Evolutionary conservation across 2,113 vertebrate genomes (phyloP).

Genomic region (Campylorhamphus procurvoides): DNA sequence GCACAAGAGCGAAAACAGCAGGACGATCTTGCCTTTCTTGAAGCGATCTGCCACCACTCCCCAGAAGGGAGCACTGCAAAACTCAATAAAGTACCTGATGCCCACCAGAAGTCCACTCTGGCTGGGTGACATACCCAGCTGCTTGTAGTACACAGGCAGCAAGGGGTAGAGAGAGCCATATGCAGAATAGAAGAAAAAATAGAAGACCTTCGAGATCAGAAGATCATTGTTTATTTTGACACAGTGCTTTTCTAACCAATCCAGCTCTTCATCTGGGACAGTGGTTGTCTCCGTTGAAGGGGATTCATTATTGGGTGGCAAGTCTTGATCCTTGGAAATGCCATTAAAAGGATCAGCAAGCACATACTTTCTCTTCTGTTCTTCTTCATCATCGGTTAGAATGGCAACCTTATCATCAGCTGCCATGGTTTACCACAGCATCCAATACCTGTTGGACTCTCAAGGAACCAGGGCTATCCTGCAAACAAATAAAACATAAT

Average conservation of each 20-base stretch:
- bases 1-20: conserved; percentile 93
- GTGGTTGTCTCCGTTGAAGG: conserved; percentile 43
- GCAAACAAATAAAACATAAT: conserved; percentile 3
- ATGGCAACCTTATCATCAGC: conserved; percentile 93
- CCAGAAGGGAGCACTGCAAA: conserved; percentile 99
- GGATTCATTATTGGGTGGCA: conserved; percentile 42
- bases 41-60: conserved; percentile 95
- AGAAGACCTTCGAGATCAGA: conserved; percentile 95
- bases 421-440: conserved; percentile 81
- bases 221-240: conserved; percentile 89
- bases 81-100: conserved; percentile 98
- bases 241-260: conserved; percentile 90
- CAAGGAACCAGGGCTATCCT: conserved; percentile 57
- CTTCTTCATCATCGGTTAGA: conserved; percentile 94
- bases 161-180: conserved; percentile 96
- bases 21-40: conserved; percentile 89
- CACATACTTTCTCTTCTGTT: conserved; percentile 91
- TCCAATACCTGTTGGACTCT: background rate
- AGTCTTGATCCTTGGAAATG: conserved; percentile 72
- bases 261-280: conserved; percentile 71
- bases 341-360: conserved; percentile 87
- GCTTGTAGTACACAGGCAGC: conserved; percentile 93
- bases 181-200: conserved; percentile 97
- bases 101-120: conserved; percentile 94
- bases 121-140: conserved; percentile 92